Conservation (phyloP, 2,888 invertebrate genomes). For the Cryptocephalus moraei region DNA sequence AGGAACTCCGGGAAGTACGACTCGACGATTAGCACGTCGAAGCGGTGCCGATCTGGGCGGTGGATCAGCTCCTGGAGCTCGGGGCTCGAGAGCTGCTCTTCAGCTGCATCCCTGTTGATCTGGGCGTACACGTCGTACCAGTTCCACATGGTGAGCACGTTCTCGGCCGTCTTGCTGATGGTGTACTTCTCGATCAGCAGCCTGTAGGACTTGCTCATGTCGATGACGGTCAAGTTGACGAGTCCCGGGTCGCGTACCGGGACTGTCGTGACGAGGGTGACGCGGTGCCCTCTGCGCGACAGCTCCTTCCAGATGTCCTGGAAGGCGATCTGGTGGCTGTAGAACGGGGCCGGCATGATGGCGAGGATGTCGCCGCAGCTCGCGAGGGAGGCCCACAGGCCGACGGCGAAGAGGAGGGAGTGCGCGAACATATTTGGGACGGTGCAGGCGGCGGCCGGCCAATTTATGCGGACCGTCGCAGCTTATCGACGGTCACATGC, state of each 20-base stretch:
- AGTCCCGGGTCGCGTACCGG: constrained; percentile 15
- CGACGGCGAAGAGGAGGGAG: no score
- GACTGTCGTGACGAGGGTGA: constrained; percentile 29
- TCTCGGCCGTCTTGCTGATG: constrained; percentile 7
- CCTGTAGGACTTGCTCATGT: constrained; percentile 9
- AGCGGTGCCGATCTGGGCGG: constrained; percentile 6
- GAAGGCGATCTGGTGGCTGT: constrained; percentile 25
- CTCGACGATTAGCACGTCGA: constrained; percentile 22
- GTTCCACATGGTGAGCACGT: constrained; percentile 8
- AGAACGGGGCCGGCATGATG: constrained; percentile 21
- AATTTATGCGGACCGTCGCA: neutral
- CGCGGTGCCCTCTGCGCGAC: constrained; percentile 25
- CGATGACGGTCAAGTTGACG: constrained; percentile 18
- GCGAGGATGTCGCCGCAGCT: constrained; percentile 20
- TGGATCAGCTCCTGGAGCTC: constrained; percentile 13
- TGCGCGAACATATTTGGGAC: neutral
- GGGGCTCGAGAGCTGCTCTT: constrained; percentile 6
- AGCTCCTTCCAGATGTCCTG: constrained; percentile 24
- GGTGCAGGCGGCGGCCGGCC: neutral
- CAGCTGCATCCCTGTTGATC: constrained; percentile 7
- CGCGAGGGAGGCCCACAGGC: no score
- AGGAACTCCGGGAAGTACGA: constrained; percentile 12
- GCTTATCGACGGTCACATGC: neutral
- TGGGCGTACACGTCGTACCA: constrained; percentile 8
- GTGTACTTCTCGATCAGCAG: constrained; percentile 6